These are phyloP conservation scores for Colostygia pectinataria DNA, from an alignment of 2,888 invertebrate species.

Conservation along the genomic window DNA sequence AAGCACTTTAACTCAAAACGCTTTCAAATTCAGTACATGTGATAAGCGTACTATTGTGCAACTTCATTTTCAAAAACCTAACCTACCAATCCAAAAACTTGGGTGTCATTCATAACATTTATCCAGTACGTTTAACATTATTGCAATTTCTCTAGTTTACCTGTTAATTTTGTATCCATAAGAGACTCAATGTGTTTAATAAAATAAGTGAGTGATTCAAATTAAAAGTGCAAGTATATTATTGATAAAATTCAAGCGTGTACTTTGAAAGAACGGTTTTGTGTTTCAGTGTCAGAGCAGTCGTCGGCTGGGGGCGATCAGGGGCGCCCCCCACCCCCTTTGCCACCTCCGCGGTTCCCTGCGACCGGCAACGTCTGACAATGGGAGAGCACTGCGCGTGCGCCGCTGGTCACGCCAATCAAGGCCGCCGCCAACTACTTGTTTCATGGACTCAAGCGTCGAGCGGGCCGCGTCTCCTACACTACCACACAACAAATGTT, in stretches of 20 bases:
- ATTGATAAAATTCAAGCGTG: background rate
- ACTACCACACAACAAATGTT: conserved; percentile 82
- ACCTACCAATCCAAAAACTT: no score
- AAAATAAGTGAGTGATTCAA: no score
- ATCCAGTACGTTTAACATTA: no score
- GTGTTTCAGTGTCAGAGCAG: conserved; percentile 91
- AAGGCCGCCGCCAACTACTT: conserved; percentile 88
- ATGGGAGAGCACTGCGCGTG: conserved; percentile 86
- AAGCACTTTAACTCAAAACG: conserved; percentile 2
- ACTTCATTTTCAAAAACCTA: background rate
- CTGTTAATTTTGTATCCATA: no score
- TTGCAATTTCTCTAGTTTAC: no score
- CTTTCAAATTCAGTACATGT: conserved; percentile 6
- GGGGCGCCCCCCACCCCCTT: conserved; percentile 90
- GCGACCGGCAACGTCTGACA: conserved; percentile 90
- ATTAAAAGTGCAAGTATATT: no score
- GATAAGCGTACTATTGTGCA: background rate
- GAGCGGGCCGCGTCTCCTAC: conserved; percentile 71
- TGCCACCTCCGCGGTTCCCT: conserved; percentile 91
- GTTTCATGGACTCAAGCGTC: conserved; percentile 85
- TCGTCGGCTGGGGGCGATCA: conserved; percentile 89
- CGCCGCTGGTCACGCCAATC: conserved; percentile 82
- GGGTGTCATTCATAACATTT: no score
- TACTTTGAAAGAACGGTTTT: background rate
- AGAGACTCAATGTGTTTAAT: no score